These are phyloP conservation scores for Nemoura dubitans DNA, from an alignment of 2,888 invertebrate species.

Conservation along the genomic window DNA sequence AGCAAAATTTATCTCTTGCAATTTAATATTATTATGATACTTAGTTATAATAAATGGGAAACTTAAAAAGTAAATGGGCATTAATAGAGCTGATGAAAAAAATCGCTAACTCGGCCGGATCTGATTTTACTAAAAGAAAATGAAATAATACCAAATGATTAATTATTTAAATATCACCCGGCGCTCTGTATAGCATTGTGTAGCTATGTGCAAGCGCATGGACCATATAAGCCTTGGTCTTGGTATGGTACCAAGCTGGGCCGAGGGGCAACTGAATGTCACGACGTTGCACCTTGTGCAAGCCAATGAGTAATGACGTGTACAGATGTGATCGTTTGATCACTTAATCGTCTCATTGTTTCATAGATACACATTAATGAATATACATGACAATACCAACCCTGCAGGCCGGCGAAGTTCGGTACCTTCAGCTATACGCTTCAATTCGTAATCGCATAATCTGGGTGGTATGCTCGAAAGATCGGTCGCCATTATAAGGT, in stretches of 20 bases:
- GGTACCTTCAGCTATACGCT: not conserved
- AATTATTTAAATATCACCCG: not conserved
- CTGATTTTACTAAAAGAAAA: not conserved
- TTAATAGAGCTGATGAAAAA: not conserved
- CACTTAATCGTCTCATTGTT: constrained; percentile 35
- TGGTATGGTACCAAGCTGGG: not conserved
- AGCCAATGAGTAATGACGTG: constrained; percentile 17
- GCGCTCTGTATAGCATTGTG: too few relatives aligned
- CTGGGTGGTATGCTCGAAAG: not conserved
- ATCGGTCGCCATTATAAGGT: not conserved
- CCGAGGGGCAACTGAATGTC: not conserved
- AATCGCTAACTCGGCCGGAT: not conserved
- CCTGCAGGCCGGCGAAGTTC: not conserved
- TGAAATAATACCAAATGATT: not conserved
- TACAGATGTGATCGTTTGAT: constrained; percentile 31
- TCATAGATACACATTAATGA: constrained; percentile 29
- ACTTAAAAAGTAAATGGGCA: not conserved
- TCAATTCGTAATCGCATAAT: not conserved
- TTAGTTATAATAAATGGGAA: not conserved
- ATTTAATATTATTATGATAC: not conserved
- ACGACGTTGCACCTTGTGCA: not conserved
- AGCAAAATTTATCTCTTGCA: not conserved
- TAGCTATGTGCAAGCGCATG: not conserved
- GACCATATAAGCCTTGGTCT: not conserved
- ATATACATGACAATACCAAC: constrained; percentile 29